Evolutionary conservation across 2,113 vertebrate genomes (phyloP), one percentile per base, ranked within the genome.

Genomic region (Gasterosteus aculeatus): DNA sequence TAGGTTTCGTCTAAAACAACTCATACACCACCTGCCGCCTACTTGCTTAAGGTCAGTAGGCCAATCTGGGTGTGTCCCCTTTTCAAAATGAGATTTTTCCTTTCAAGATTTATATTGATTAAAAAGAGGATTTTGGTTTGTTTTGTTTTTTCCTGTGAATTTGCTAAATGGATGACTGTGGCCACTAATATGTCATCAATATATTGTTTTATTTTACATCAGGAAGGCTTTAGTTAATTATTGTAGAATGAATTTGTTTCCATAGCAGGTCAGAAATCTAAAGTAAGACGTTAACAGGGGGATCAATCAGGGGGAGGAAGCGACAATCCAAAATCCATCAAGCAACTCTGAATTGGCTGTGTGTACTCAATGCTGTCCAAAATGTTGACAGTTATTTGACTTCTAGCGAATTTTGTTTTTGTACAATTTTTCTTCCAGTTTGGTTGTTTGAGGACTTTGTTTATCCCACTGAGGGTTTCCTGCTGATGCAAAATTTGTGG

Each of bases 401-500:
- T 26, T 26, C 22, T 26, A 26, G 1, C 22, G 22, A 26, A 26
- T 26, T 26, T 26, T 26, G 22, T 26, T 26, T 26, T 26, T 26
- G 22, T 26, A 26, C 22, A 1, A 26, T 26, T 26, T 26, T 26
- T 26, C 22, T 26, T 26, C 22, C 22, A 26, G 22, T 26, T 26
- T 26, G 22, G 22, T 26, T 26, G 22, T 26, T 26, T 26, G 22
- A 26, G 22, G 22, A 26, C 22, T 26, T 26, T 26, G 22, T 26
- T 26, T 26, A 26, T 26, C 22, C 22, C 22, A 26, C 22, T 26
- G 22, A 26, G 1, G 22, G 22, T 53, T 67, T 69, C 29, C 47
- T 67, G 35, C 61, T 70, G 59, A 83, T 67, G 41, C 61, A 67
- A 54, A 83, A 39, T 47, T 22, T 31, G 3, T 35, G 47, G 18